phyloP scores from a whole-genome alignment of 2,888 invertebrate genomes.

The Ptychoptera albimana region DNA sequence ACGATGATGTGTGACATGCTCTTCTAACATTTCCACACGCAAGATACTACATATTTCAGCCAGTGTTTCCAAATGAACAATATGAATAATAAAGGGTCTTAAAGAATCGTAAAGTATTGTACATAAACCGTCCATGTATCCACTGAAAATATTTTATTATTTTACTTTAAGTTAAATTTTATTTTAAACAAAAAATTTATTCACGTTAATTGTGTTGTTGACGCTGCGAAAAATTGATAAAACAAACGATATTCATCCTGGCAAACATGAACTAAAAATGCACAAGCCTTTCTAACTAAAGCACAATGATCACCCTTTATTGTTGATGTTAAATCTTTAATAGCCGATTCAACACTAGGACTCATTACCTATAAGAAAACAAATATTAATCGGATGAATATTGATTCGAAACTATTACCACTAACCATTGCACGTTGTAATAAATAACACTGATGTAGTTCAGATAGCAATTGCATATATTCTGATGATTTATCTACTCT shows the following conservation, averaged over 20 bases:
- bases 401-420: slow-evolving; percentile 24
- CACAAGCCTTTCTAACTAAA: slow-evolving; percentile 71
- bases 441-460: slow-evolving; percentile 74
- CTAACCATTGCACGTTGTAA: slow-evolving; percentile 42
- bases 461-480: slow-evolving; percentile 53
- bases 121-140: slow-evolving; percentile 72
- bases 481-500: slow-evolving; percentile 56
- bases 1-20: slow-evolving; percentile 74
- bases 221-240: slow-evolving; percentile 69
- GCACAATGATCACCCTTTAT: slow-evolving; percentile 66
- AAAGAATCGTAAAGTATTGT: slow-evolving; percentile 80
- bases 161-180: neutral
- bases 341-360: slow-evolving; percentile 51
- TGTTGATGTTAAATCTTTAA: slow-evolving; percentile 44
- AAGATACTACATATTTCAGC: slow-evolving; percentile 92
- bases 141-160: slow-evolving; percentile 28
- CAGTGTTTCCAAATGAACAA: slow-evolving; percentile 92
- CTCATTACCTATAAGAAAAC: slow-evolving; percentile 38
- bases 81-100: slow-evolving; percentile 86
- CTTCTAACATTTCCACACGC: slow-evolving; percentile 79
- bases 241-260: slow-evolving; percentile 89
- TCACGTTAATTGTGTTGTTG: slow-evolving; percentile 48
- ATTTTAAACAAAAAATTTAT: slow-evolving; percentile 12
- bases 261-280: slow-evolving; percentile 82
- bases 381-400: neutral